Evolutionary conservation across 2,797 vertebrate species (phyloP).

Genomic region (Dromococcyx pavoninus): DNA sequence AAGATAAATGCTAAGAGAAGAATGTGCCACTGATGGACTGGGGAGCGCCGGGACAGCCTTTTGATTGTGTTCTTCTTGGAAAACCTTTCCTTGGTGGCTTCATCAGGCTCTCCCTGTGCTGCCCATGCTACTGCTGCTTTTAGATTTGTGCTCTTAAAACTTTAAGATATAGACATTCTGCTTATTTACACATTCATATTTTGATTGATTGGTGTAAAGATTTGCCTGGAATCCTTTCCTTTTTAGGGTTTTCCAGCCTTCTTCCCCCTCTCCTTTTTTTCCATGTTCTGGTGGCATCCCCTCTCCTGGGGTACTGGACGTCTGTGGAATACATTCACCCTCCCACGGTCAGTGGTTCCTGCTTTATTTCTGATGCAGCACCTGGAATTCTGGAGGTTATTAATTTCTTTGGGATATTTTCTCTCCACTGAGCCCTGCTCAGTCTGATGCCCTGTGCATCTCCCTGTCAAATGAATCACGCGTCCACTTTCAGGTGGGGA

Average conservation of each 20-base stretch:
- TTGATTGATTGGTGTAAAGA: background rate
- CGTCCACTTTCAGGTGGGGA: background rate
- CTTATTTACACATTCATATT: background rate
- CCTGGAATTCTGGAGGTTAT: background rate
- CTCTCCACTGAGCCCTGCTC: background rate
- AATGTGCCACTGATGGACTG: accelerated
- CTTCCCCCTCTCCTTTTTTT: background rate
- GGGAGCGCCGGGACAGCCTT: background rate
- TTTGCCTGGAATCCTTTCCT: background rate
- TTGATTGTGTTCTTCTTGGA: accelerated
- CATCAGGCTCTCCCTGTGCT: background rate
- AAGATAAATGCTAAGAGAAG: background rate
- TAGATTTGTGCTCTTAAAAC: background rate
- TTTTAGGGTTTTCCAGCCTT: background rate
- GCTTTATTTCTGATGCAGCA: background rate
- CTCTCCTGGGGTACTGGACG: background rate
- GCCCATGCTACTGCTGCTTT: background rate
- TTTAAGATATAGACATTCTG: background rate
- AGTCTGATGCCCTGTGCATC: background rate
- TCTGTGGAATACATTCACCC: background rate
- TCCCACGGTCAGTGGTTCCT: background rate
- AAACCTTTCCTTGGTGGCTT: background rate
- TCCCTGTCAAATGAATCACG: background rate
- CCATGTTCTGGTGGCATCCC: background rate
- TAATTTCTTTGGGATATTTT: background rate